Conservation (phyloP, 2,113 vertebrate species). For the Gymnogyps californianus region DNA sequence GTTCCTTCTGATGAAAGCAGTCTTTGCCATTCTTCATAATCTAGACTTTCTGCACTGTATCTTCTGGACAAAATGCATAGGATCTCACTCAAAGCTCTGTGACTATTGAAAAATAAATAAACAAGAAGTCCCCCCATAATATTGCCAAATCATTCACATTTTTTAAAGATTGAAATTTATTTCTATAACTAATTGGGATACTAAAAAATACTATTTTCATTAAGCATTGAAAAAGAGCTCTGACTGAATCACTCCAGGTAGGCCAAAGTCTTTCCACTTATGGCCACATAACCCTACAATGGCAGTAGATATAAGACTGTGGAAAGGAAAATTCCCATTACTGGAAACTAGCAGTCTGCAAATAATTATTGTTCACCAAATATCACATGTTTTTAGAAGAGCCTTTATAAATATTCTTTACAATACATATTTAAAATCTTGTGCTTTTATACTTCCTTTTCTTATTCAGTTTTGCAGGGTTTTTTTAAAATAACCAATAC, state of each 20-base stretch:
- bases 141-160: neutral
- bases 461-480: neutral
- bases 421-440: neutral
- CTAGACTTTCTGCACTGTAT: neutral
- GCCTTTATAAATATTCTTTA: neutral
- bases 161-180: neutral
- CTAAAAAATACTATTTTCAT: neutral
- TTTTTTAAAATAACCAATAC: neutral
- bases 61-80: neutral
- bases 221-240: neutral
- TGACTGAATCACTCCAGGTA: neutral
- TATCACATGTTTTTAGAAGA: neutral
- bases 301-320: neutral
- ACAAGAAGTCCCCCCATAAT: neutral
- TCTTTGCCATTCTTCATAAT: neutral
- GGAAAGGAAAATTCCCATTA: neutral
- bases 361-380: neutral
- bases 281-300: neutral
- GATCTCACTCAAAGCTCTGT: neutral
- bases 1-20: neutral
- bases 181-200: neutral
- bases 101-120: neutral
- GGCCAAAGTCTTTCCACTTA: neutral
- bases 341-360: neutral
- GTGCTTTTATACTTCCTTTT: neutral